Evolutionary conservation across 2,797 vertebrate genomes (phyloP).

Genomic region (Threskiornis aethiopicus): DNA sequence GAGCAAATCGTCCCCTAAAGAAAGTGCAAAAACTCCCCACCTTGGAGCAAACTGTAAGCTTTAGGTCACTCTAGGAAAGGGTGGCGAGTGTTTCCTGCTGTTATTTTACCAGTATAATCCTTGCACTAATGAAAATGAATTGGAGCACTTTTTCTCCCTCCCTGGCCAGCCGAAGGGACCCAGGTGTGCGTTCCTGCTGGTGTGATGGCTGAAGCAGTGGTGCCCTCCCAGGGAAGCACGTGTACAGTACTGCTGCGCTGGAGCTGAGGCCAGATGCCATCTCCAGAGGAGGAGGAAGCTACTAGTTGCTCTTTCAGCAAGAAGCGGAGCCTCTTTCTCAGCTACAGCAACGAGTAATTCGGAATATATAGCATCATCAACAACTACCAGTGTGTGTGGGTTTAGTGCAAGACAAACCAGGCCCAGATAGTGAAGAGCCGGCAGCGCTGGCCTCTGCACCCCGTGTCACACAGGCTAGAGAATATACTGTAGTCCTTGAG

Average conservation of each 20-base stretch:
- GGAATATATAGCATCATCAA: fast-evolving
- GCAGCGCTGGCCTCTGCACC: fast-evolving
- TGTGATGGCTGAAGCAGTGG: background rate
- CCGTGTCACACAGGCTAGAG: fast-evolving
- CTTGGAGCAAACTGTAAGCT: background rate
- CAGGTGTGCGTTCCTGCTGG: background rate
- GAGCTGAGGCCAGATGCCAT: background rate
- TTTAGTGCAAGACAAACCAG: background rate
- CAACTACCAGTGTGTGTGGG: fast-evolving
- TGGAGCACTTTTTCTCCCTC: background rate
- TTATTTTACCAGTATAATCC: background rate
- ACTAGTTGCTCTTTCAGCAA: background rate
- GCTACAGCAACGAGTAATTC: background rate
- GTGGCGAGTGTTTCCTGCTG: background rate
- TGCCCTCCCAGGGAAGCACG: background rate
- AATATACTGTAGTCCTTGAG: fast-evolving
- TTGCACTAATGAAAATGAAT: background rate
- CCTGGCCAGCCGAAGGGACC: fast-evolving
- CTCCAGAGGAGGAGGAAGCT: background rate
- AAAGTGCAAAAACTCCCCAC: background rate
- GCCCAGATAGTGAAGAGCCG: fast-evolving
- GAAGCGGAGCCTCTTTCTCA: background rate
- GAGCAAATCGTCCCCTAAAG: background rate
- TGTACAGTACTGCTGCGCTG: background rate
- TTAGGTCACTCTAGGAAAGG: background rate